Base-by-base conservation (phyloP, 1,140 invertebrate species). In the Diplogasteroides magnus region DNA sequence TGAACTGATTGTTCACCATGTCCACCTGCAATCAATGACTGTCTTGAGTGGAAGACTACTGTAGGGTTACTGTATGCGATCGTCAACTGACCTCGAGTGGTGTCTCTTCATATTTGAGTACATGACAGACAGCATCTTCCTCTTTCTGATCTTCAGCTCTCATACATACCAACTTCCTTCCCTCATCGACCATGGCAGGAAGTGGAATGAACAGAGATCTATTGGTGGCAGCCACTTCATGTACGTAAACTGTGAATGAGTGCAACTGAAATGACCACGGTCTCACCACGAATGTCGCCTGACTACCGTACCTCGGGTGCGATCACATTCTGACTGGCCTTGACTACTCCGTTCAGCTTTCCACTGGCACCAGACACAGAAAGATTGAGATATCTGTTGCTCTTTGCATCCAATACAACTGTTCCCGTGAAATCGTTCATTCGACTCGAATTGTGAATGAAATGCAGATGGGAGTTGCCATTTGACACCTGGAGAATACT, bases 291-390 rank as follows among this genome's bases (percentile, higher is more conserved):
- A 64, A 66, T 60, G n/a, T n/a, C n/a, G n/a, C n/a, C n/a, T n/a
- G n/a, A 11, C 6, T 48, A 48, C 19, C 19, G 6, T 48, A 48
- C 37, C 37, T 48, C 6, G 19, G 37, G 37, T 11, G 37, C 6
- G 37, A 19, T 19, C 6, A 48, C 37, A 19, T 6, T 11, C 19
- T 48, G 6, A 48, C 37, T 48, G 19, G 37, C 37, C 6, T 74
- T 73, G 25, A 74, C 69, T 13, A 75, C 31, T 25, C 73, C 73
- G 59, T 74, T 67, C 19, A 74, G 57, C 60, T 72, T 74, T 31
- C 73, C 73, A 56, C 69, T 73, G 2, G 73, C 66, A n/a, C 64
- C 73, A 31, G 67, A 73, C 28, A 74, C 69, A 0, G 69, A 67
- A 29, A 74, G 25, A 28, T 74, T 74, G 65, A 74, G 23, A 61